Conservation (phyloP, 2,113 vertebrate species). For the Microtus richardsoni region DNA sequence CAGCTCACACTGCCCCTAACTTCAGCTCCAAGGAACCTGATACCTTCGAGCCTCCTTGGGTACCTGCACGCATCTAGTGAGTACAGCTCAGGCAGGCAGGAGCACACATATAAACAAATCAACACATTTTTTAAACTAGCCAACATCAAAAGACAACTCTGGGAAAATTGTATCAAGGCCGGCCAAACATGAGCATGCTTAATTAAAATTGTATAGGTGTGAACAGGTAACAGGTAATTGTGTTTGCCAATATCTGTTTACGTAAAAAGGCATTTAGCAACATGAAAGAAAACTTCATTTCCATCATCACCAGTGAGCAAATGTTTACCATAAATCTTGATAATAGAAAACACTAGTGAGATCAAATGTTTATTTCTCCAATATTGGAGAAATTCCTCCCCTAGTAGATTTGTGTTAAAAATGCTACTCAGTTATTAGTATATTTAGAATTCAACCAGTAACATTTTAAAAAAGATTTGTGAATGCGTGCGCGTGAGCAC, state of each 20-base stretch:
- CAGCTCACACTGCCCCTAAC: too few relatives aligned
- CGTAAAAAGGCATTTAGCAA: background rate
- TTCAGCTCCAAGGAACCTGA: background rate
- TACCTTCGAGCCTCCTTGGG: background rate
- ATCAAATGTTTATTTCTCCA: background rate
- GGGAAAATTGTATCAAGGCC: background rate
- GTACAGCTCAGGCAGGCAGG: background rate
- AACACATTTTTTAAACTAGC: background rate
- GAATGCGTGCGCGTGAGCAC: accelerated
- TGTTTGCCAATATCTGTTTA: background rate
- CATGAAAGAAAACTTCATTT: background rate
- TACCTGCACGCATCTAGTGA: background rate
- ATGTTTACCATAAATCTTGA: background rate
- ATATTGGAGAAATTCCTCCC: background rate
- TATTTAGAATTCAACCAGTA: background rate
- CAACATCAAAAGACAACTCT: conserved; percentile 1
- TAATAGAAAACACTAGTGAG: background rate
- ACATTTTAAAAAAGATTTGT: background rate
- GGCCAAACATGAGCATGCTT: background rate
- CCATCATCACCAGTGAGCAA: background rate
- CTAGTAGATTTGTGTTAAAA: background rate
- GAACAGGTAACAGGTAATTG: background rate
- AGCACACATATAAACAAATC: background rate
- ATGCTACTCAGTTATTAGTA: background rate
- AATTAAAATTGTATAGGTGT: background rate